Percentiles rank a stretch among this genome's conserved stretches.
Conservation (phyloP, 1,140 invertebrate species). For the Penaeus japonicus region DNA sequence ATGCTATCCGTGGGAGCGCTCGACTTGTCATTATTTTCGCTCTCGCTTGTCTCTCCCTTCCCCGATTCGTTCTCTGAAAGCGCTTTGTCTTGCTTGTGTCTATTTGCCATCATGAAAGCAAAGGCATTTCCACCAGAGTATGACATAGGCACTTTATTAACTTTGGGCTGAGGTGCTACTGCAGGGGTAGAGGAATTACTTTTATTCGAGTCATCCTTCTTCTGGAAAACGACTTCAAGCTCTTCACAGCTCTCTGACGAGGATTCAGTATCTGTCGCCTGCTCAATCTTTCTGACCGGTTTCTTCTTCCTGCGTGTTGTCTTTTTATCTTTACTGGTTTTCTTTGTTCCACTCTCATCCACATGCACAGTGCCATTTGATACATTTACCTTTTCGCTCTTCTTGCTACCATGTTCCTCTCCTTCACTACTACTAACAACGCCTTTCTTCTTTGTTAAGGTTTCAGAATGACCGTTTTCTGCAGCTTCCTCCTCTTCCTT, state of each 20-base stretch:
- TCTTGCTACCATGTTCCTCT: not conserved
- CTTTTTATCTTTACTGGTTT: not conserved
- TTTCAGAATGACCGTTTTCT: too few species aligned
- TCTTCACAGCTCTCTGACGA: too few species aligned
- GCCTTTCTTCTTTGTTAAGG: too few species aligned
- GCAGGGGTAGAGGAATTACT: not conserved
- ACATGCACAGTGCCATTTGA: not conserved
- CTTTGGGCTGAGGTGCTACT: not conserved
- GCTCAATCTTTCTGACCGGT: too few species aligned
- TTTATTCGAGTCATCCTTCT: too few species aligned
- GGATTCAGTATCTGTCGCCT: too few species aligned
- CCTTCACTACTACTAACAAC: too few species aligned
- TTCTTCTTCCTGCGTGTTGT: not conserved
- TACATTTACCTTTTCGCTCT: not conserved
- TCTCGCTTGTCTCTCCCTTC: not conserved
- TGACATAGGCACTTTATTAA: not conserved
- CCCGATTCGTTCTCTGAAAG: not conserved
- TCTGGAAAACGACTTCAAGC: too few species aligned
- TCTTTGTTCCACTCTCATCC: not conserved
- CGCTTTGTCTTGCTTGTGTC: not conserved
- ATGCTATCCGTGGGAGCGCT: too few species aligned
- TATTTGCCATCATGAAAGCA: not conserved
- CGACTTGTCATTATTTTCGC: not conserved
- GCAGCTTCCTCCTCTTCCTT: not conserved
- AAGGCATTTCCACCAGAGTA: not conserved